phyloP scores from a whole-genome alignment of 2,113 vertebrate genomes.

The Vidua macroura region DNA sequence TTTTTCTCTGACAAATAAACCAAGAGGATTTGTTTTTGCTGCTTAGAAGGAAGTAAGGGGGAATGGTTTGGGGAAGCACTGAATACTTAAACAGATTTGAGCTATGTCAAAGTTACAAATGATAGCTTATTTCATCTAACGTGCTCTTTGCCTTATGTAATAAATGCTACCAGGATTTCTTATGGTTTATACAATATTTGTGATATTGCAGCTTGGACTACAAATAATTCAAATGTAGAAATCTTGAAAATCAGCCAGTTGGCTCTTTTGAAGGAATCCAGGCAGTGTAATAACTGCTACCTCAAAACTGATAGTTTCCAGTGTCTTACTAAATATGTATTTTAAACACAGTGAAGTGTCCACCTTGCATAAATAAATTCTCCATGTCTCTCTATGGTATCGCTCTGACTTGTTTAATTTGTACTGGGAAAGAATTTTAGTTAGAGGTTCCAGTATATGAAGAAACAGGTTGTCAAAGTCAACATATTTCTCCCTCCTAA shows the following conservation, averaged over 20 bases:
- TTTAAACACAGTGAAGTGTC: not conserved
- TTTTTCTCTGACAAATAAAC: not conserved
- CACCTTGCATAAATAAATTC: fast-evolving
- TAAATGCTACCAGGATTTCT: not conserved
- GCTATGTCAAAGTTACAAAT: not conserved
- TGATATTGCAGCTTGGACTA: not conserved
- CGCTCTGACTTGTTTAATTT: not conserved
- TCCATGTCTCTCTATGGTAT: not conserved
- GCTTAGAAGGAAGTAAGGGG: not conserved
- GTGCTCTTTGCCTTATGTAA: not conserved
- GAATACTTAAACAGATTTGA: not conserved
- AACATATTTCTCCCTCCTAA: not conserved
- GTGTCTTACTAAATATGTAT: not conserved
- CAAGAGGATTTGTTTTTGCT: not conserved
- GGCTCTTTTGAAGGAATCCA: not conserved
- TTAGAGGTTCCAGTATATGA: not conserved
- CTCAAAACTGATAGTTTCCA: not conserved
- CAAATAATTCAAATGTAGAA: not conserved
- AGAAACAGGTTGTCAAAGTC: not conserved
- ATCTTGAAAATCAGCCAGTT: not conserved
- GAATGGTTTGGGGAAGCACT: not conserved
- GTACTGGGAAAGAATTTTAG: not conserved
- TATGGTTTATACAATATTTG: not conserved
- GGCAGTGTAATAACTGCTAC: not conserved
- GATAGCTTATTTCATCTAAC: not conserved